Percentiles rank a stretch among this genome's conserved stretches.
Conservation (phyloP, 2,888 invertebrate species). For the Mythimna loreyi region DNA sequence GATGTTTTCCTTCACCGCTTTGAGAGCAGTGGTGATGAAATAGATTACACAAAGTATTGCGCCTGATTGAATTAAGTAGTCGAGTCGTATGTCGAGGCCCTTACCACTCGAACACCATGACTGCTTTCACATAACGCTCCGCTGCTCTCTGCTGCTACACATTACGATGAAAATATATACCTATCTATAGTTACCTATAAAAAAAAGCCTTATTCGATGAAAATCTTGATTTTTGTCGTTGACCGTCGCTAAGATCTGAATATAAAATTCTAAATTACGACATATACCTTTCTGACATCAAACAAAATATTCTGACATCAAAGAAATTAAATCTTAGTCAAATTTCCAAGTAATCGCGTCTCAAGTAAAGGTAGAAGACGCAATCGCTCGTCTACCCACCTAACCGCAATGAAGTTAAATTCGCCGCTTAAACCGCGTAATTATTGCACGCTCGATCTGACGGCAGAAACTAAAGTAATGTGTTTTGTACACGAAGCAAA, state of each 20-base stretch:
- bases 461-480: constrained; percentile 83
- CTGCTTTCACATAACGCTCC: too few species aligned
- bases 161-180: too few species aligned
- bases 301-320: neutral
- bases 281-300: neutral
- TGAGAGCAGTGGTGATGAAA: too few species aligned
- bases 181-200: too few species aligned
- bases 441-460: constrained; percentile 80
- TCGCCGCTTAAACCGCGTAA: constrained; percentile 81
- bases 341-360: neutral
- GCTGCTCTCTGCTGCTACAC: too few species aligned
- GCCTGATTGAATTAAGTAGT: too few species aligned
- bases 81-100: too few species aligned
- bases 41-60: too few species aligned
- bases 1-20: too few species aligned
- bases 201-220: too few species aligned
- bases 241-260: neutral
- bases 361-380: constrained; percentile 6
- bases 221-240: neutral
- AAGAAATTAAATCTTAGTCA: neutral
- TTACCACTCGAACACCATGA: too few species aligned
- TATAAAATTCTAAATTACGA: neutral
- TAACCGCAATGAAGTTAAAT: constrained; percentile 79
- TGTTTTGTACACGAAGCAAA: constrained; percentile 79
- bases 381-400: constrained; percentile 65